phyloP scores from a whole-genome alignment of 2,797 vertebrate species.

The Scleropages formosus region DNA sequence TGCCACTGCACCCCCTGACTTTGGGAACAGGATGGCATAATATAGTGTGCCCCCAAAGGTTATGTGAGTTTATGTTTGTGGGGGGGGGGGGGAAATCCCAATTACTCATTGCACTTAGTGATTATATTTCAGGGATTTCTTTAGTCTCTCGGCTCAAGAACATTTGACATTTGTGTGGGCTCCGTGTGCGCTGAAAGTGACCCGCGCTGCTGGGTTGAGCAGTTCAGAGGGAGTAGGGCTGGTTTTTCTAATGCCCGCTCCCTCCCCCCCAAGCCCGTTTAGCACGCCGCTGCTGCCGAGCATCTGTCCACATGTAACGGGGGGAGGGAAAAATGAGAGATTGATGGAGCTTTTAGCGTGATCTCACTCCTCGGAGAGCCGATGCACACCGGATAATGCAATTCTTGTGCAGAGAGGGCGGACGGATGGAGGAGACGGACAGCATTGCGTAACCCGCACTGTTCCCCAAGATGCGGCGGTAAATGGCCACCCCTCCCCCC shows the following conservation, averaged over 20 bases:
- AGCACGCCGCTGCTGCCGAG: conserved; percentile 29
- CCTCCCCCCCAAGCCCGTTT: not conserved
- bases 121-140: no score
- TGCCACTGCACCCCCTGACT: no score
- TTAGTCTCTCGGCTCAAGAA: no score
- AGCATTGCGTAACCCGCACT: not conserved
- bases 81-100: no score
- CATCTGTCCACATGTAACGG: not conserved
- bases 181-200: not conserved
- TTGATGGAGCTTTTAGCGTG: conserved; percentile 56
- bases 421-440: not conserved
- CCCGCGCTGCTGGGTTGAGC: not conserved
- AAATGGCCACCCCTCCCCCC: not conserved
- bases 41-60: no score
- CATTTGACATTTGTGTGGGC: no score
- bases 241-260: not conserved
- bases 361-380: conserved; percentile 47
- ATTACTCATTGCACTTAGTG: no score
- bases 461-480: not conserved
- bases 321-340: conserved; percentile 32
- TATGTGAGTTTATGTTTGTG: no score
- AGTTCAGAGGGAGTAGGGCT: not conserved
- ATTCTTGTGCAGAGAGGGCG: conserved; percentile 24
- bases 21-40: no score
- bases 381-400: conserved; percentile 35